A percentile compares a stretch with the other conserved stretches of the same genome.
Conservation (phyloP, 2,797 vertebrate species). For the Acanthis flammea region DNA sequence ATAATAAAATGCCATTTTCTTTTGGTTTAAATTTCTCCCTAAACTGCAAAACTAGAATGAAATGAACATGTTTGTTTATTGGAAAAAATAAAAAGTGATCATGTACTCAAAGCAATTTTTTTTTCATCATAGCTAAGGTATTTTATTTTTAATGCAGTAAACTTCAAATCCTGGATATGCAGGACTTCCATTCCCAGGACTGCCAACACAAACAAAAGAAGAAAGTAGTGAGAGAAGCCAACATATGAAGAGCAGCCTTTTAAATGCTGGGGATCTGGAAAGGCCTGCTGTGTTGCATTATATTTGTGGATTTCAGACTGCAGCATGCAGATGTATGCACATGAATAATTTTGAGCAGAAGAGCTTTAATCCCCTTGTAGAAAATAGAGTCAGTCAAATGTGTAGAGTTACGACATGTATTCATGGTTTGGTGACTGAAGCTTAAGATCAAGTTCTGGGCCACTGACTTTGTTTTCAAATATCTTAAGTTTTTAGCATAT, state of each 20-base stretch:
- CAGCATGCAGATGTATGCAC: conserved; percentile 32
- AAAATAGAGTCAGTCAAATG: conserved; percentile 46
- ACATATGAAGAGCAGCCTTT: not conserved
- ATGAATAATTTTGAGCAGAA: conserved; percentile 35
- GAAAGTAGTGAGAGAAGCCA: conserved; percentile 17
- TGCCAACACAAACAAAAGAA: conserved; percentile 27
- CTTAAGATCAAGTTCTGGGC: not conserved
- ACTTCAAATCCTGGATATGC: not conserved
- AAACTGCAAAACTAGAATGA: not conserved
- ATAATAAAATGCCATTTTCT: not conserved
- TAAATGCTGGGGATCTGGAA: conserved; percentile 4
- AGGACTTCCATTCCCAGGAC: not conserved
- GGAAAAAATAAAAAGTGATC: not conserved
- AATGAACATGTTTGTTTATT: not conserved
- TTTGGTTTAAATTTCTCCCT: not conserved
- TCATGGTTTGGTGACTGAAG: not conserved
- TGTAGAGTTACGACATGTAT: conserved; percentile 5
- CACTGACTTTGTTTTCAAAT: not conserved
- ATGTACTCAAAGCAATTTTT: not conserved
- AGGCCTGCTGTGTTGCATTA: conserved; percentile 14
- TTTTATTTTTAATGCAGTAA: not conserved
- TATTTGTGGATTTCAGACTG: conserved; percentile 10
- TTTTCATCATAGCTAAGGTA: not conserved
- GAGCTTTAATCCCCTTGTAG: conserved; percentile 6
- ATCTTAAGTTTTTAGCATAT: not conserved